These are phyloP conservation scores for Centropus unirufus DNA, from an alignment of 2,113 vertebrate species.

Conservation along the genomic window DNA sequence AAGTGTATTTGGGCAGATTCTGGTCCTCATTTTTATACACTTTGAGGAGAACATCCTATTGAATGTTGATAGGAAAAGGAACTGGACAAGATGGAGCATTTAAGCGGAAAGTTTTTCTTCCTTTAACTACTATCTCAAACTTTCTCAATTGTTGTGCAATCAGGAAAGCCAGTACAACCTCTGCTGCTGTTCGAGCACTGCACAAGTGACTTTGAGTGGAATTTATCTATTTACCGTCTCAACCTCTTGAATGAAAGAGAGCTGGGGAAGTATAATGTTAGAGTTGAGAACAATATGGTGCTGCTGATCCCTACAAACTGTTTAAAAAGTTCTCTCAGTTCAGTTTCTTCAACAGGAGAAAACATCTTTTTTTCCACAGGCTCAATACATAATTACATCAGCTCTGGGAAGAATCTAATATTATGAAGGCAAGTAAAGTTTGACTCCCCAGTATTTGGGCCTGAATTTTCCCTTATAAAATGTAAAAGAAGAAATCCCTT, in stretches of 20 bases:
- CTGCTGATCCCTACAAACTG: neutral
- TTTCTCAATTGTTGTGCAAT: neutral
- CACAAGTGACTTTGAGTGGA: neutral
- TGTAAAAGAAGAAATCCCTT: conserved; percentile 5
- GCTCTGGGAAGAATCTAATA: neutral
- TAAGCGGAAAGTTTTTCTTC: neutral
- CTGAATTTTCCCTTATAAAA: neutral
- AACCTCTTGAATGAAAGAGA: conserved; percentile 6
- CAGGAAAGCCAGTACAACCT: neutral
- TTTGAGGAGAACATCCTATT: neutral
- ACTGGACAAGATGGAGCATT: neutral
- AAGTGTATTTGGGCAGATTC: neutral
- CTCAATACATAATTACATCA: conserved; percentile 15
- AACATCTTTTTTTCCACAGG: neutral
- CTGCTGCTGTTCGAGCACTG: neutral
- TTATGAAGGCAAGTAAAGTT: neutral
- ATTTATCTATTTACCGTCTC: conserved; percentile 27
- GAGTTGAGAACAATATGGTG: neutral
- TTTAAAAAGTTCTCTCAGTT: neutral
- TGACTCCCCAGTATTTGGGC: neutral
- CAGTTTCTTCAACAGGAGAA: neutral
- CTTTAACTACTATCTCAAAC: neutral
- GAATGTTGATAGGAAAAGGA: neutral
- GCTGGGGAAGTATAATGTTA: neutral
- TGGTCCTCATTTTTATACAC: neutral